Evolutionary conservation across 2,797 vertebrate genomes (phyloP).

Genomic region (Chelonia mydas): DNA sequence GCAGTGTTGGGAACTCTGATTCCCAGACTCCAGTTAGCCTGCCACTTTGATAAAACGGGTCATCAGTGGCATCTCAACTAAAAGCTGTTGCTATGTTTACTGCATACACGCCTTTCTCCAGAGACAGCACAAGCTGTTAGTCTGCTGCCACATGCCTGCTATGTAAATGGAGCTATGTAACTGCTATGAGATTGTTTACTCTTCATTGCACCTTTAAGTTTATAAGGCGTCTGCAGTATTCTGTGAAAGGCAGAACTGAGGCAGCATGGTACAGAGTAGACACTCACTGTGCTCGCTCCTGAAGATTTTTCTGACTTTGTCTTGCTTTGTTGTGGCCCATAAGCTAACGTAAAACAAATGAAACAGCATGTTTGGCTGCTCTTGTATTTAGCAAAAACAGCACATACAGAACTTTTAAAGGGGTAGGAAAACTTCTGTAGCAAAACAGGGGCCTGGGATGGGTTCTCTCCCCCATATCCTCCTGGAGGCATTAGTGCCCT

Average conservation of each 20-base stretch:
- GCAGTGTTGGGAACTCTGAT: background rate
- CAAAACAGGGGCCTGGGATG: background rate
- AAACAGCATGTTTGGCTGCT: background rate
- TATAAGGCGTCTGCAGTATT: background rate
- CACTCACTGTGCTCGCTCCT: background rate
- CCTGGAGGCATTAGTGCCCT: background rate
- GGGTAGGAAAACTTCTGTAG: background rate
- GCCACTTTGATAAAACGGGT: conserved; percentile 33
- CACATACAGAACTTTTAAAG: background rate
- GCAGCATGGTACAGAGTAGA: background rate
- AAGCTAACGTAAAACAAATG: background rate
- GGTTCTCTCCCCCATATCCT: background rate
- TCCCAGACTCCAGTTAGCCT: background rate
- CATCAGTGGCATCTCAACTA: conserved; percentile 31
- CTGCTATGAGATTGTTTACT: background rate
- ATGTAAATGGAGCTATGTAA: background rate
- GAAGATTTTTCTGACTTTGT: background rate
- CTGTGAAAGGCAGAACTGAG: background rate
- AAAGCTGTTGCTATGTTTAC: conserved; percentile 17
- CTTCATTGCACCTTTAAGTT: background rate
- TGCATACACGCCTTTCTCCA: background rate
- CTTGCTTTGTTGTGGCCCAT: background rate
- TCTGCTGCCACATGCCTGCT: fast-evolving
- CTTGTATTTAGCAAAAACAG: background rate
- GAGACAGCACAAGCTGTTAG: background rate